Evolutionary conservation across 64 coral and sea anemone genomes (phyloP).

Genomic region (Porites lutea): DNA sequence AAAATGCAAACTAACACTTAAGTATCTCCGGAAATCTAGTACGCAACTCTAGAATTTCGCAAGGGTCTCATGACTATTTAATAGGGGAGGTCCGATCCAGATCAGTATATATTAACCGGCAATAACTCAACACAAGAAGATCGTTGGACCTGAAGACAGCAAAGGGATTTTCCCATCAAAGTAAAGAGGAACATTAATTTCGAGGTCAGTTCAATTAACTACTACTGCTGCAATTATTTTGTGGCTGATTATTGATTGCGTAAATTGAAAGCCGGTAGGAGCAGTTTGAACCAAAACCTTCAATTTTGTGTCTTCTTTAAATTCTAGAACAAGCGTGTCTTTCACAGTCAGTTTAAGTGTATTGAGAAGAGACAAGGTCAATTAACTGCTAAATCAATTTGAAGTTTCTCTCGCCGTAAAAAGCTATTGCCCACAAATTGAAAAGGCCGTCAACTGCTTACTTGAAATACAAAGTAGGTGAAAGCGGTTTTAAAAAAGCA

Average conservation of each 20-base stretch:
- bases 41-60: neutral
- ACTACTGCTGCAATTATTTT: neutral
- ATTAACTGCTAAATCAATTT: neutral
- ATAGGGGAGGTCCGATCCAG: neutral
- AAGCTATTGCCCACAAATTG: neutral
- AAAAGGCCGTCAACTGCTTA: constrained; percentile 16
- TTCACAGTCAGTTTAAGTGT: neutral
- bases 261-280: neutral
- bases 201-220: neutral
- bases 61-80: constrained; percentile 36
- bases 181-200: neutral
- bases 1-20: constrained; percentile 23
- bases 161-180: neutral
- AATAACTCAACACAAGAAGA: neutral
- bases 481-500: neutral
- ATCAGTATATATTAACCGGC: constrained; percentile 7
- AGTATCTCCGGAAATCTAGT: constrained; percentile 33
- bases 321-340: neutral
- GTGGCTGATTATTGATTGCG: neutral
- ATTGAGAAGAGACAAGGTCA: neutral
- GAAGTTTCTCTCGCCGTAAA: neutral
- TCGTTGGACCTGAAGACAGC: neutral
- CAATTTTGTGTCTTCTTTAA: neutral
- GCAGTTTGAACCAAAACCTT: neutral
- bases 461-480: neutral